Evolutionary conservation across 2,888 invertebrate genomes (phyloP), one percentile per base, ranked within the genome.

Genomic region (Acrobasis consociella): DNA sequence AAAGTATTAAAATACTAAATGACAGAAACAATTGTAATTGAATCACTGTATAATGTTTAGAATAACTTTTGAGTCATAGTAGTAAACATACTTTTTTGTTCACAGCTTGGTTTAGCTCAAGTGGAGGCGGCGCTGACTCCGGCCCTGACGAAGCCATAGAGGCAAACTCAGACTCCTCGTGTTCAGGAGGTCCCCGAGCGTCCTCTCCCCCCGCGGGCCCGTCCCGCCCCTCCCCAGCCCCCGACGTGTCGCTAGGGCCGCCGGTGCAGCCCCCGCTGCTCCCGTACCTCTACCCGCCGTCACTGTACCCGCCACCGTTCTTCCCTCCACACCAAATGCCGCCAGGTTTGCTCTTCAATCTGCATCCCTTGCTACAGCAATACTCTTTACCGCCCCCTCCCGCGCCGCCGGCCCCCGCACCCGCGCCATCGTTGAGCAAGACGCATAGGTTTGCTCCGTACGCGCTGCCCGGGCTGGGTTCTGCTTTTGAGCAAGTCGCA

Each of bases 181-280:
- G 96, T 82, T 95, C 95, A 9, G 96, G 95, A 86, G 95, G 89
- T 72, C 93, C 80, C 73, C 91, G 85, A 77, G 77, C 94, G 81
- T 72, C 94, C 87, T 86, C 94, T 71, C 90, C 93, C 70, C 81
- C 91, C n/a, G 78, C 91, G 9, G 94, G 94, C 0, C 94, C 94
- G n/a, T 94, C 94, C 69, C 76, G 93, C 65, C 89, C 94, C 71
- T 96, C 96, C 70, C 97, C 97, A 0, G 96, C 97, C 69, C 98
- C 98, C 17, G 98, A 98, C 91, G 98, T 98, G 68, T 97, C 97
- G 42, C 96, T 98, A 50, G 98, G 98, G 60, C 98, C 98, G 50
- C 98, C 98, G 55, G 96, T 98, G 56, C 98, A 98, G 80, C 97
- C 98, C 55, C 97, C 97, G 60, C 95, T 97, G 46, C 96, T 98